phyloP scores from a whole-genome alignment of 2,888 invertebrate species.

The Agrypnus murinus region DNA sequence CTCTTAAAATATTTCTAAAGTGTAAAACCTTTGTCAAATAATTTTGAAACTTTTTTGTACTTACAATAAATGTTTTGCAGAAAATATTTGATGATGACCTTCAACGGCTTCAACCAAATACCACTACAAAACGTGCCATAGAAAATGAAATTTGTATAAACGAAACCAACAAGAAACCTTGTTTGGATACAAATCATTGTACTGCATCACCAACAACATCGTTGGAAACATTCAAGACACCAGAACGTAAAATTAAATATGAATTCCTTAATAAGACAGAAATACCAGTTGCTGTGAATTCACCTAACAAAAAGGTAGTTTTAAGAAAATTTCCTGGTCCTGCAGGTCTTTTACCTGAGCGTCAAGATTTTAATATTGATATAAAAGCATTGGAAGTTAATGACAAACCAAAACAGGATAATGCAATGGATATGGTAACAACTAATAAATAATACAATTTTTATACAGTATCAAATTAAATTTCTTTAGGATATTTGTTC shows the following conservation, averaged over 20 bases:
- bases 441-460: too few species aligned
- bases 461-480: constrained; percentile 18
- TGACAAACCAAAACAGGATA: neutral
- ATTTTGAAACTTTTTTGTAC: neutral
- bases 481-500: constrained; percentile 57
- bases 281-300: too few species aligned
- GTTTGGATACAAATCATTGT: neutral
- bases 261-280: too few species aligned
- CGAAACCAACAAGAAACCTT: neutral
- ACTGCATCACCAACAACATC: too few species aligned
- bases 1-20: too few species aligned
- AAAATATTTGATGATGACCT: neutral
- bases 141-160: neutral
- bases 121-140: neutral
- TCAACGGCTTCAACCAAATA: neutral
- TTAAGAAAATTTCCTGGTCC: constrained; percentile 61
- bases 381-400: constrained; percentile 41
- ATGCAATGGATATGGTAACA: constrained; percentile 26
- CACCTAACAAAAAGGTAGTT: constrained; percentile 47
- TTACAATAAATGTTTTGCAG: constrained; percentile 1
- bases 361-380: constrained; percentile 38
- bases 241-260: too few species aligned
- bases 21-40: too few species aligned
- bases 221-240: too few species aligned
- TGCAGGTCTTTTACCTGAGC: constrained; percentile 59